Percentiles rank a stretch among this genome's conserved stretches.
Conservation (phyloP, 1,140 invertebrate genomes). For the Drosophila quadrilineata region DNA sequence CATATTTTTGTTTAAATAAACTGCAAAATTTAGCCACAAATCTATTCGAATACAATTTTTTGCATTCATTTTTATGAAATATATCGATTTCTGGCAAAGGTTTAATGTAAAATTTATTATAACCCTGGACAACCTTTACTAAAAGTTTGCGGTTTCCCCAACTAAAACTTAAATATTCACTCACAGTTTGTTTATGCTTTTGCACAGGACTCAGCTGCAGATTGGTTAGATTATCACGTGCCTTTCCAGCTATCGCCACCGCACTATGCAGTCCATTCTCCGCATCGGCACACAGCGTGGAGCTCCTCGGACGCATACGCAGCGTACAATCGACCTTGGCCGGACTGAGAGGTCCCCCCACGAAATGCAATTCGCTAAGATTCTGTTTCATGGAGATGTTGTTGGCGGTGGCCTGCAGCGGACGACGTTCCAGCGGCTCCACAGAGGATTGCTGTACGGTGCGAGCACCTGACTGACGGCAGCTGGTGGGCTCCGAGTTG, state of each 20-base stretch:
- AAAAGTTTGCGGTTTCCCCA: neutral
- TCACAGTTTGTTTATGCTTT: slow-evolving; percentile 67
- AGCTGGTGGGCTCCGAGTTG: slow-evolving; percentile 39
- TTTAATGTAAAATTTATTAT: too few species aligned
- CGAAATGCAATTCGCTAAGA: slow-evolving; percentile 69
- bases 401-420: slow-evolving; percentile 53
- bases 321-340: slow-evolving; percentile 51
- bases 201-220: slow-evolving; percentile 70
- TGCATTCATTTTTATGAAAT: too few species aligned
- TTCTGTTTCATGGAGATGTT: slow-evolving; percentile 71
- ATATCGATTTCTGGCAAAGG: too few species aligned
- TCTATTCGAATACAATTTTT: too few species aligned
- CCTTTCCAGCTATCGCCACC: neutral
- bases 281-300: slow-evolving; percentile 53
- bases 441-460: slow-evolving; percentile 42
- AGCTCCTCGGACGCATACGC: slow-evolving; percentile 62
- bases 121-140: neutral
- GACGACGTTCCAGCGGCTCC: slow-evolving; percentile 43
- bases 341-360: slow-evolving; percentile 43
- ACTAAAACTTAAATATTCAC: too few species aligned
- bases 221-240: slow-evolving; percentile 51
- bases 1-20: too few species aligned
- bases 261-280: slow-evolving; percentile 12
- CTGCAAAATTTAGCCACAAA: too few species aligned
- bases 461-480: neutral